phyloP scores from a whole-genome alignment of 2,888 invertebrate species.

The Thumatha senex region DNA sequence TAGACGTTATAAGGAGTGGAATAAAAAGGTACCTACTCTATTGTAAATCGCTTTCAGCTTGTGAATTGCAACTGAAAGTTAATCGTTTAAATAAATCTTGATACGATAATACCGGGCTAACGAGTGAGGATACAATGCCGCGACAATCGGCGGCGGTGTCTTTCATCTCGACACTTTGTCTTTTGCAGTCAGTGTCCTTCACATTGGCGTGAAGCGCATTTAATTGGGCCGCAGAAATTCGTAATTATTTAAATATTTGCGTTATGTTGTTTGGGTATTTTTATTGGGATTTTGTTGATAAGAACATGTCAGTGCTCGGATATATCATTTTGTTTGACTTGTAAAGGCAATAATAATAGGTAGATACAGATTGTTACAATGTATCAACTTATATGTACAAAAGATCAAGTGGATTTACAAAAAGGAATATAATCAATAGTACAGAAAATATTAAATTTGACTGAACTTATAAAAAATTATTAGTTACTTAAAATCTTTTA shows the following conservation, averaged over 20 bases:
- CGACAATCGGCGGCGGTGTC: conserved; percentile 78
- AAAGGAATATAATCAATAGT: too few relatives aligned
- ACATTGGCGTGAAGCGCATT: conserved; percentile 36
- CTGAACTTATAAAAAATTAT: too few relatives aligned
- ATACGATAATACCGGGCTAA: conserved; percentile 79
- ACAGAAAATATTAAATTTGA: too few relatives aligned
- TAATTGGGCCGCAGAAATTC: conserved; percentile 40
- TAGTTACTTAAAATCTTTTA: too few relatives aligned
- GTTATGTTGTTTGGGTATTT: conserved; percentile 22
- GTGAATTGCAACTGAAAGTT: conserved; percentile 46
- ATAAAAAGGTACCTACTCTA: background rate
- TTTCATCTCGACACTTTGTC: conserved; percentile 82
- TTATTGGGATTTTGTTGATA: conserved; percentile 13
- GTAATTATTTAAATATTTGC: conserved; percentile 35
- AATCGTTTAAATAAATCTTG: conserved; percentile 82
- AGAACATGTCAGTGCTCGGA: background rate
- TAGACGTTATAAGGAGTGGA: too few relatives aligned
- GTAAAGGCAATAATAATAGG: background rate
- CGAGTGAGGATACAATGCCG: conserved; percentile 81
- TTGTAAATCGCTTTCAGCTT: conserved; percentile 28
- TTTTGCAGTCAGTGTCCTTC: conserved; percentile 46
- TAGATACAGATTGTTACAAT: background rate
- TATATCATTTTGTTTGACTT: background rate
- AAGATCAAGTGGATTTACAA: background rate
- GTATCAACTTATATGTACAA: background rate